phyloP scores from a whole-genome alignment of 2,797 vertebrate genomes.

The Gallirallus australis region DNA sequence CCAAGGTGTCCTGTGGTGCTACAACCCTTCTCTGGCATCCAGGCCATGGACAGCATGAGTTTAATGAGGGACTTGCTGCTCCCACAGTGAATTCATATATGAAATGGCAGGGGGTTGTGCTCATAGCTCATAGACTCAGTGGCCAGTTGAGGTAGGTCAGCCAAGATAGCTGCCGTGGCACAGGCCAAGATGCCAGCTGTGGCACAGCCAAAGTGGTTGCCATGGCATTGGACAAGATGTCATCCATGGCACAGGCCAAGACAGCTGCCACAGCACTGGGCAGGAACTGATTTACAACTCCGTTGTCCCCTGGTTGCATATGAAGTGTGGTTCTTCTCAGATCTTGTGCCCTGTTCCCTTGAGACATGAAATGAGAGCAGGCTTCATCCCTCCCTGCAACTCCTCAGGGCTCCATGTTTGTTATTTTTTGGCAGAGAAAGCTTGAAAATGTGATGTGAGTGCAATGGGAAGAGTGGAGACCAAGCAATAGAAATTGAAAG shows the following conservation, averaged over 20 bases:
- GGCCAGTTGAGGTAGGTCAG: rapidly evolving
- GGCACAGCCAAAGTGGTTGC: neutral
- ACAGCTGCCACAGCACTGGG: neutral
- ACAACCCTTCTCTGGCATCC: neutral
- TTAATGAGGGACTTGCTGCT: rapidly evolving
- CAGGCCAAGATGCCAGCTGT: neutral
- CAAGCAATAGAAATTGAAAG: neutral
- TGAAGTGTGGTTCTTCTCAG: neutral
- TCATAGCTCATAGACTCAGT: rapidly evolving
- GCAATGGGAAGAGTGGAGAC: rapidly evolving
- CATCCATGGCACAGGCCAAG: neutral
- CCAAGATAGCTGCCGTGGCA: neutral
- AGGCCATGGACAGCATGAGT: neutral
- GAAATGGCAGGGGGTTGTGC: neutral
- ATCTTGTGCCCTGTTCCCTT: neutral
- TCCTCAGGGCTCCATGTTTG: neutral
- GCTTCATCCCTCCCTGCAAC: neutral
- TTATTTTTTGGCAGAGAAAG: neutral
- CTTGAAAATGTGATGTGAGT: neutral
- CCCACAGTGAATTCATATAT: neutral
- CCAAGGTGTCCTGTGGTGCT: neutral
- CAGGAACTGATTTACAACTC: neutral
- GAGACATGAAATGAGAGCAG: neutral
- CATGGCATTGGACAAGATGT: neutral
- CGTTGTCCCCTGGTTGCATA: neutral